Evolutionary conservation across 53 echinoderm and acorn worm genomes (phyloP).

Genomic region (Luidia sarsii): DNA sequence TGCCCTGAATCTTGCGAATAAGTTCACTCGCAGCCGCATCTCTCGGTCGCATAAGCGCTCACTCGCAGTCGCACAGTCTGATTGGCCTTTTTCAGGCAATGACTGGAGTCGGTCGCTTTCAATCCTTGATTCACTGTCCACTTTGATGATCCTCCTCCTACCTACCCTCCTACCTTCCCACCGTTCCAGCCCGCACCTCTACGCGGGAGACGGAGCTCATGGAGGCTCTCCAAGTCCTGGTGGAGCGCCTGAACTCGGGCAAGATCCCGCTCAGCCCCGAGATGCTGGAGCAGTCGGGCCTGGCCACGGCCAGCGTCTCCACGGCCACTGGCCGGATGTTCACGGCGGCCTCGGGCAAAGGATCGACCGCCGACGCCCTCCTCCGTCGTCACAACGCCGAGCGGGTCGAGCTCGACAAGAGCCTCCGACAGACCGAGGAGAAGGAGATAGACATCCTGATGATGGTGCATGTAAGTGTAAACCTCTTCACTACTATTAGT

Average conservation of each 20-base stretch:
- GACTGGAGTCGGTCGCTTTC: no score
- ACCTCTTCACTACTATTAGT: no score
- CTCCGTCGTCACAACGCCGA: slow-evolving; percentile 78
- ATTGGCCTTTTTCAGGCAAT: no score
- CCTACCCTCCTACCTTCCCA: no score
- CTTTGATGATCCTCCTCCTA: no score
- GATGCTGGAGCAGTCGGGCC: slow-evolving; percentile 83
- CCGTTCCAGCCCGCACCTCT: no score
- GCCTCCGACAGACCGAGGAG: slow-evolving; percentile 82
- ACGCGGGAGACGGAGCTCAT: slow-evolving; percentile 85
- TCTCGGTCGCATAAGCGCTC: no score
- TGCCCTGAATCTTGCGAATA: no score
- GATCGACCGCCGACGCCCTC: slow-evolving; percentile 72
- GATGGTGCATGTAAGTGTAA: slow-evolving; percentile 78
- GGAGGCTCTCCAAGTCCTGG: slow-evolving; percentile 82
- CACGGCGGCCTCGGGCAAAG: slow-evolving; percentile 62
- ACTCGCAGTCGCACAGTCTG: no score
- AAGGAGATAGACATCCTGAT: slow-evolving; percentile 79
- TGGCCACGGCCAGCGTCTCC: slow-evolving; percentile 46
- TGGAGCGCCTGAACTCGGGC: slow-evolving; percentile 92
- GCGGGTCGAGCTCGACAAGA: slow-evolving; percentile 73
- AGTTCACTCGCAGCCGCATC: no score
- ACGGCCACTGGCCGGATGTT: slow-evolving; percentile 28
- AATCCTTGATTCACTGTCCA: no score
- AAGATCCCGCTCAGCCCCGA: slow-evolving; percentile 96